Conservation (phyloP, 1,140 invertebrate species). For the Drosophila rufa region DNA sequence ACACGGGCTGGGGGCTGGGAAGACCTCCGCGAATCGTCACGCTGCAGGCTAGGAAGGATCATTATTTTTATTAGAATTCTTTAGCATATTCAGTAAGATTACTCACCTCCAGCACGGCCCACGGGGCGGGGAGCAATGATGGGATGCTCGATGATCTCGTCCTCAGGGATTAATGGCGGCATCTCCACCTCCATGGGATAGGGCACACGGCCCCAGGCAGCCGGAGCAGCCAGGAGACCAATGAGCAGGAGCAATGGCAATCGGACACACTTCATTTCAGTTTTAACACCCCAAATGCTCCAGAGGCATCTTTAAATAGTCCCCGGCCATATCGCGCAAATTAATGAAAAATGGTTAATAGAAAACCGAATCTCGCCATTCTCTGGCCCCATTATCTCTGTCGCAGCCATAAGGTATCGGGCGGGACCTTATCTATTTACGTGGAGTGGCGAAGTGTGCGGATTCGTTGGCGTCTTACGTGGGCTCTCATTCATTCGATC, state of each 20-base stretch:
- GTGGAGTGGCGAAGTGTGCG: constrained; percentile 33
- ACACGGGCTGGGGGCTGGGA: constrained; percentile 72
- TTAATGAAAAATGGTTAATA: constrained; percentile 62
- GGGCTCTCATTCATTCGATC: constrained; percentile 30
- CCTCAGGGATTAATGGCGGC: constrained; percentile 47
- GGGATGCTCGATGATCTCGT: constrained; percentile 37
- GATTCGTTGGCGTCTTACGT: constrained; percentile 21
- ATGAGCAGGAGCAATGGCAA: constrained; percentile 48
- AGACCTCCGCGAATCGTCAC: constrained; percentile 74
- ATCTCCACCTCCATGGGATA: constrained; percentile 58
- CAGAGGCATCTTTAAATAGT: constrained; percentile 66
- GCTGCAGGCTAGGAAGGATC: constrained; percentile 53
- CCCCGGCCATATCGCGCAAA: constrained; percentile 32
- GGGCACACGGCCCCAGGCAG: constrained; percentile 62
- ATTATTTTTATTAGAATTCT: background rate
- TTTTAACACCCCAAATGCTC: constrained; percentile 26
- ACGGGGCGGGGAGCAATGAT: constrained; percentile 45
- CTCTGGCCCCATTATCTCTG: constrained; percentile 12
- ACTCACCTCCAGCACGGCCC: constrained; percentile 55
- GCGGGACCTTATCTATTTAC: constrained; percentile 23
- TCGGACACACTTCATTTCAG: constrained; percentile 64
- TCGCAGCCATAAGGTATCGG: constrained; percentile 19
- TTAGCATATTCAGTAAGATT: background rate
- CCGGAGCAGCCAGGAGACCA: constrained; percentile 37
- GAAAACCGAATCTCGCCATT: constrained; percentile 31